Evolutionary conservation across 1,140 invertebrate species (phyloP), one percentile per base, ranked within the genome.

Genomic region (Drosophila parvula): DNA sequence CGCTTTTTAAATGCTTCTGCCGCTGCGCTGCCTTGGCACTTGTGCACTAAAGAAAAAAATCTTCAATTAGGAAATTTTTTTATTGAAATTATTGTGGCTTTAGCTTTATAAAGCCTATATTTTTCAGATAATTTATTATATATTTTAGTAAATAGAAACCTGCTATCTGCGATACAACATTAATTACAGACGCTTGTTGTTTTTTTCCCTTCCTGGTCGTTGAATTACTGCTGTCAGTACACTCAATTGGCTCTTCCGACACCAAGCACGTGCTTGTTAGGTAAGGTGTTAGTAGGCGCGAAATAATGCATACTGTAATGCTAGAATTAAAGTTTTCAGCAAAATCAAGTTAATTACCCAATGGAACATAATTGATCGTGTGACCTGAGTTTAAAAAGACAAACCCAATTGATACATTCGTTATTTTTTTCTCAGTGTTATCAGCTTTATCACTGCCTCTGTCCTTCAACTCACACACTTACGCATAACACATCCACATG

Each of bases 1-100:
- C 83, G 83, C 79, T 89, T 88, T 86, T 86, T 86, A 88, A 86
- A 86, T 88, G 83, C 71, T 83, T 81, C 83, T 71, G 60, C 36
- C 61, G 45, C 44, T 59, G 16, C n/a, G 51, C 51, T 58, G 50
- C 41, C 44, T 50, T 18, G 27, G 18, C 41, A n/a, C 51, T 38
- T 34, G 28, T 47, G 32, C 64, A 48, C 57, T 62, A 3, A 8
- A 5, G 8, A 44, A 43, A 64, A 41, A 10, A 2, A 1, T 38
- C 3, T 6, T 0, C 22, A 55, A 57, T 43, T 28, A 43, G 22
- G 14, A 0, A 11, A 22, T 3, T n/a, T 53, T 0, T 34, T 36
- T 0, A n/a, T n/a, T 22, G 8, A 22, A 36, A 22, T 53, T 53
- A 38, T 12, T 14, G 32, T 14, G 32, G 12, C 10, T 18, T n/a